Percentiles rank a stretch among this genome's conserved stretches.
These are phyloP conservation scores for Squalus acanthias DNA, from an alignment of 2,797 vertebrate genomes.

Conservation along the genomic window DNA sequence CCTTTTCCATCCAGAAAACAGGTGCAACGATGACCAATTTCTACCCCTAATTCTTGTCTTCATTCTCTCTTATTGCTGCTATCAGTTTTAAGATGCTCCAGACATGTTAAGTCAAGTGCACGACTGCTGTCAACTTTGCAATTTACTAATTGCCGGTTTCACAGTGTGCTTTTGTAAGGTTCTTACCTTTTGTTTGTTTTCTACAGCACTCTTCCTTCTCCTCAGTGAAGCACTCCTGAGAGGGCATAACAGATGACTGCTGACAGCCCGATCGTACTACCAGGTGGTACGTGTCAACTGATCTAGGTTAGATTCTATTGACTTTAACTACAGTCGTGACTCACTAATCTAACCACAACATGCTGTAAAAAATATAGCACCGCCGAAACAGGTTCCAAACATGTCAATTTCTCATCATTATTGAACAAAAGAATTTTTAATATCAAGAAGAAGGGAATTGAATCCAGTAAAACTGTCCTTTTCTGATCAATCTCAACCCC, in stretches of 20 bases:
- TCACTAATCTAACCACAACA: neutral
- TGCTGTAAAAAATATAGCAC: neutral
- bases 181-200: neutral
- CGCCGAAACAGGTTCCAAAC: neutral
- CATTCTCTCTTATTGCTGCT: neutral
- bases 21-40: neutral
- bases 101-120: neutral
- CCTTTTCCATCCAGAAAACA: neutral
- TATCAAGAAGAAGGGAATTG: neutral
- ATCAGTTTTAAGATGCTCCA: neutral
- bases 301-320: neutral
- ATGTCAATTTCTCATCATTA: neutral
- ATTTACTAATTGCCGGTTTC: neutral
- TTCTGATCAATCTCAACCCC: neutral
- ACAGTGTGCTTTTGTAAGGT: neutral
- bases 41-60: neutral
- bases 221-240: neutral
- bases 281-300: neutral
- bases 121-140: neutral
- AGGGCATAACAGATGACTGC: neutral
- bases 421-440: neutral
- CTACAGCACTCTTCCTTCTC: neutral
- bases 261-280: neutral
- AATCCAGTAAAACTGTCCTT: neutral
- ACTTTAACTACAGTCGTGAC: neutral